phyloP scores from a whole-genome alignment of 2,888 invertebrate species.

The Sinodicranocentrus sp. region DNA sequence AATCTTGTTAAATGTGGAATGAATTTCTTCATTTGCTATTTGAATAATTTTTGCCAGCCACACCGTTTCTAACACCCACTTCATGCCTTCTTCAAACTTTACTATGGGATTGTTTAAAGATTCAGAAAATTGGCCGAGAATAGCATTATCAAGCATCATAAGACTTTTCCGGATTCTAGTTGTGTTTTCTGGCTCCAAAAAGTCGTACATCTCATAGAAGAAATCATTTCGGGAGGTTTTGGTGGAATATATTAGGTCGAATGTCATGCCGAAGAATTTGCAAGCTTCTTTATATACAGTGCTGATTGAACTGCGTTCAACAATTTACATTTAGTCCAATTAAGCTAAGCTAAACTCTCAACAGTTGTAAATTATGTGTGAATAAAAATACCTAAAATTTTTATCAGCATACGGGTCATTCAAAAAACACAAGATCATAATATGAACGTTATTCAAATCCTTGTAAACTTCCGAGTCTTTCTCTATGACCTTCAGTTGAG shows the following conservation, averaged over 20 bases:
- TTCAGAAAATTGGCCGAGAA: conserved; percentile 35
- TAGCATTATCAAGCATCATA: conserved; percentile 12
- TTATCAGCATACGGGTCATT: conserved; percentile 27
- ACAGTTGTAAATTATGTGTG: background rate
- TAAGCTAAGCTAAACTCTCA: background rate
- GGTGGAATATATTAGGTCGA: conserved; percentile 41
- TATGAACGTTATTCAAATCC: conserved; percentile 33
- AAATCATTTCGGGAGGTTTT: conserved; percentile 32
- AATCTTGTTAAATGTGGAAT: background rate
- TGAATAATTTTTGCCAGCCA: conserved; percentile 38
- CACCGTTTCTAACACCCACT: conserved; percentile 46
- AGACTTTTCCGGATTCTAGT: background rate
- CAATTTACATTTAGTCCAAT: background rate
- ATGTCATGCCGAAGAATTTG: conserved; percentile 40
- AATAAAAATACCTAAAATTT: conserved; percentile 7
- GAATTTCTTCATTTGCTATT: conserved; percentile 2
- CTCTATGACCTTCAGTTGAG: background rate
- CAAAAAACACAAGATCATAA: conserved; percentile 43
- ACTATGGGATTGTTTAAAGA: conserved; percentile 15
- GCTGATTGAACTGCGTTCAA: background rate
- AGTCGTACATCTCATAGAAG: conserved; percentile 47
- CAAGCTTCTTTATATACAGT: conserved; percentile 44
- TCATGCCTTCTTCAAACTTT: conserved; percentile 35
- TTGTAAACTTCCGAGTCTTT: conserved; percentile 21
- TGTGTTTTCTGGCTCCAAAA: background rate